Evolutionary conservation across 2,888 invertebrate genomes (phyloP).

Genomic region (Volucella bombylans): DNA sequence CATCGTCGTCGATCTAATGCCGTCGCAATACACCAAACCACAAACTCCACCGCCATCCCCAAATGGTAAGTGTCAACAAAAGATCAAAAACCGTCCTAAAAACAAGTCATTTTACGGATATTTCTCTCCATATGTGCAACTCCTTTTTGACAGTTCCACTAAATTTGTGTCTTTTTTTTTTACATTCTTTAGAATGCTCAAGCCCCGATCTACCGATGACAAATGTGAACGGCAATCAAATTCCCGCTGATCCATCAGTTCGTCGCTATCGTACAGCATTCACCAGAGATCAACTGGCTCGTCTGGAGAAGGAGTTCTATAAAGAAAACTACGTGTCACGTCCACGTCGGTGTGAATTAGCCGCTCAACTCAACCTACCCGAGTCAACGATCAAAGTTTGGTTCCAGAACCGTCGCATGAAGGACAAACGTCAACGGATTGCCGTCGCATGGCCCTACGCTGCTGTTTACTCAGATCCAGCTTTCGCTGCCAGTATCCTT

Average conservation of each 20-base stretch:
- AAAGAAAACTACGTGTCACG: constrained; percentile 98
- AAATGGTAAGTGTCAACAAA: constrained; percentile 80
- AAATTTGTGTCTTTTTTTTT: constrained; percentile 1
- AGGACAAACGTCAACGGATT: constrained; percentile 97
- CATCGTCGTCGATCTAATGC: constrained; percentile 85
- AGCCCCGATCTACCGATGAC: constrained; percentile 81
- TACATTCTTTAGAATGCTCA: constrained; percentile 81
- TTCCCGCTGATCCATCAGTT: constrained; percentile 86
- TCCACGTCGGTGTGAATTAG: constrained; percentile 96
- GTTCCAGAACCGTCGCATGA: constrained; percentile 87
- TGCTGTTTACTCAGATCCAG: constrained; percentile 96
- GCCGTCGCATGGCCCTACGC: constrained; percentile 98
- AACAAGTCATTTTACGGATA: constrained; percentile 16
- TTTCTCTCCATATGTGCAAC: too few relatives aligned
- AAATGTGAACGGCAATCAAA: constrained; percentile 80
- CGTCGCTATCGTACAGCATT: constrained; percentile 98
- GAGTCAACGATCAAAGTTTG: constrained; percentile 99
- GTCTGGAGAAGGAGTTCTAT: constrained; percentile 97
- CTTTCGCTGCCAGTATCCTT: constrained; percentile 94
- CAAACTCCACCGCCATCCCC: constrained; percentile 84
- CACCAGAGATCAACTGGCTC: constrained; percentile 94
- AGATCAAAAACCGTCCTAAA: not conserved
- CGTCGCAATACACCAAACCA: constrained; percentile 84
- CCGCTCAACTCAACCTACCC: constrained; percentile 94
- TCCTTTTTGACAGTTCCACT: not conserved